Conservation (phyloP, 2,113 vertebrate genomes). For the Actenoides hombroni region DNA sequence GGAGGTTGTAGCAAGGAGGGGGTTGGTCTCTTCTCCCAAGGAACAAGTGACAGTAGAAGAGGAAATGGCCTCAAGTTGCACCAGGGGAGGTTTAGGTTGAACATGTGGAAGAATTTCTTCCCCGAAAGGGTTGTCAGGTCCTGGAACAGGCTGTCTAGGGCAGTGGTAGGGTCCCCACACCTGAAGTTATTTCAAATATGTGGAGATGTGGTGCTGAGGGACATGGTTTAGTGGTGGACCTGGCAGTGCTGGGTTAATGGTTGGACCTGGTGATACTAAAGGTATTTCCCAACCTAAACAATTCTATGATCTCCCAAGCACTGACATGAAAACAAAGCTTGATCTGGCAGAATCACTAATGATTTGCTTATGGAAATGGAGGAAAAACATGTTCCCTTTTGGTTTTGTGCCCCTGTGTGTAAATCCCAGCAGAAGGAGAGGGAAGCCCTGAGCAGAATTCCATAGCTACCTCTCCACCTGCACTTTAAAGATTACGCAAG, state of each 20-base stretch:
- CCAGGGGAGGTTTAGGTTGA: not conserved
- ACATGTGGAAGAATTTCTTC: not conserved
- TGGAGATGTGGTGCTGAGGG: not conserved
- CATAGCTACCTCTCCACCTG: not conserved
- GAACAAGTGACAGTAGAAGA: not conserved
- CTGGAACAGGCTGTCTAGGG: too few species aligned
- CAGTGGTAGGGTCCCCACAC: not conserved
- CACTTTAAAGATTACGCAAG: not conserved
- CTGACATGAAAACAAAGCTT: not conserved
- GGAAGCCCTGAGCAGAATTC: not conserved
- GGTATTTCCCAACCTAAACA: not conserved
- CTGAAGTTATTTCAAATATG: not conserved
- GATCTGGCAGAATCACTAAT: not conserved
- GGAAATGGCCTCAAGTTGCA: not conserved
- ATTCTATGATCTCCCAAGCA: not conserved
- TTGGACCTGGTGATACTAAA: not conserved
- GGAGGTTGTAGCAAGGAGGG: not conserved
- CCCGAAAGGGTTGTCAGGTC: not conserved
- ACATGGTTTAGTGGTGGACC: not conserved
- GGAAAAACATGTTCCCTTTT: not conserved
- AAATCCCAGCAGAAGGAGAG: not conserved
- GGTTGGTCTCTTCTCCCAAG: not conserved
- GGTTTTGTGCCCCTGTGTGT: not conserved
- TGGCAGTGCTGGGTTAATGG: too few species aligned
- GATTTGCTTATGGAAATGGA: not conserved